Percentiles rank a stretch among this genome's conserved stretches.
Conservation (phyloP, 2,113 vertebrate species). For the Oreochromis niloticus region DNA sequence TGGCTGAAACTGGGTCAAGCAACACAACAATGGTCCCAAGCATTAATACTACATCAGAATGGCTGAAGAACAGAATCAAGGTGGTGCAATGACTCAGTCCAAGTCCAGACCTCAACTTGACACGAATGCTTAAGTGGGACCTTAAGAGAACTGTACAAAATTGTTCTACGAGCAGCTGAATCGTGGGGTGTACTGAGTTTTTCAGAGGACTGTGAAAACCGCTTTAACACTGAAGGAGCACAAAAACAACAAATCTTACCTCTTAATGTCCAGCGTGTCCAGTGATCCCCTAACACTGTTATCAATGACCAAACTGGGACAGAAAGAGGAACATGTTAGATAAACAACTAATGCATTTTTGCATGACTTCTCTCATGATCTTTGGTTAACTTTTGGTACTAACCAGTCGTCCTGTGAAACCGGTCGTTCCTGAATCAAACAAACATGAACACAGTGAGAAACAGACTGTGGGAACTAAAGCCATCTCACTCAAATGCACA, state of each 20-base stretch:
- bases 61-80: too few species aligned
- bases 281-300: conserved; percentile 30
- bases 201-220: neutral
- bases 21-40: neutral
- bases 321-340: neutral
- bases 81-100: too few species aligned
- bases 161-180: neutral
- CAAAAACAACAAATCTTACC: conserved; percentile 24
- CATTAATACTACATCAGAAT: too few species aligned
- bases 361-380: neutral
- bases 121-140: neutral
- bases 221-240: neutral
- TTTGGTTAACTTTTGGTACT: neutral
- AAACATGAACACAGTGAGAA: neutral
- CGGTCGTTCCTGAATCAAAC: conserved; percentile 28
- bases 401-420: conserved; percentile 22
- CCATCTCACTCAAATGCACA: neutral
- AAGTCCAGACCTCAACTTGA: neutral
- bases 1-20: neutral
- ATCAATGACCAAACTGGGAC: conserved; percentile 34
- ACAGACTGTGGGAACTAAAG: neutral
- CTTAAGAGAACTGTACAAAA: neutral
- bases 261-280: conserved; percentile 49
- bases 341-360: neutral
- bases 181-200: neutral